Evolutionary conservation across 2,113 vertebrate genomes (phyloP).

Genomic region (Rhipidura dahli): DNA sequence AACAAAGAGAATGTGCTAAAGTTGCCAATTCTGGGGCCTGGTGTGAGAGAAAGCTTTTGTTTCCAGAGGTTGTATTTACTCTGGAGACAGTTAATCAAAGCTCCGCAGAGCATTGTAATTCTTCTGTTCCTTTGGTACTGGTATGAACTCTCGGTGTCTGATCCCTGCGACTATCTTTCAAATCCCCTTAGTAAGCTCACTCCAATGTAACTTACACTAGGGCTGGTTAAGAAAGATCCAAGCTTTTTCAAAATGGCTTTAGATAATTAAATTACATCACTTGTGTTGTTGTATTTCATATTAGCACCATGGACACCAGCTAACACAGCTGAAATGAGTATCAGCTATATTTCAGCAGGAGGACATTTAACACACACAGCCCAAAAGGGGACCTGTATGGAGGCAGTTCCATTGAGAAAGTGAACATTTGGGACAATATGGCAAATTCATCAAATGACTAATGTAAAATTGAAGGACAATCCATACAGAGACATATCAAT

Average conservation of each 20-base stretch:
- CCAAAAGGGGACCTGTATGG: neutral
- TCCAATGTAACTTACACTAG: constrained; percentile 1
- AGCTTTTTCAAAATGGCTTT: constrained; percentile 24
- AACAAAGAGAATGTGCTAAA: constrained; percentile 69
- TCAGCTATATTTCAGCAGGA: neutral
- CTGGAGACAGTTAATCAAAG: constrained; percentile 68
- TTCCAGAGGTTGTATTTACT: constrained; percentile 67
- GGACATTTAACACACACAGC: neutral
- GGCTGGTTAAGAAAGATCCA: neutral
- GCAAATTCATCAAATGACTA: neutral
- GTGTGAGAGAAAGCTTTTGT: constrained; percentile 66
- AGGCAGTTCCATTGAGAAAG: neutral
- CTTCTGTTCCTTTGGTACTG: constrained; percentile 6
- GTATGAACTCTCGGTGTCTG: constrained; percentile 32
- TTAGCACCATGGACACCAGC: constrained; percentile 45
- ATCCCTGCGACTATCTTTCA: constrained; percentile 15
- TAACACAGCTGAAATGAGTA: neutral
- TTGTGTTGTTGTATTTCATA: neutral
- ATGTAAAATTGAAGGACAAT: neutral
- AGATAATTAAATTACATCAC: constrained; percentile 11
- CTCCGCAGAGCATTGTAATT: constrained; percentile 51
- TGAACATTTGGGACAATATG: neutral
- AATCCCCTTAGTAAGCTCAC: constrained; percentile 16
- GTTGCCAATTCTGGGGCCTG: constrained; percentile 65
- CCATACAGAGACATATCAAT: neutral